Evolutionary conservation across 2,888 invertebrate genomes (phyloP).

Genomic region (Lumbricus terrestris): DNA sequence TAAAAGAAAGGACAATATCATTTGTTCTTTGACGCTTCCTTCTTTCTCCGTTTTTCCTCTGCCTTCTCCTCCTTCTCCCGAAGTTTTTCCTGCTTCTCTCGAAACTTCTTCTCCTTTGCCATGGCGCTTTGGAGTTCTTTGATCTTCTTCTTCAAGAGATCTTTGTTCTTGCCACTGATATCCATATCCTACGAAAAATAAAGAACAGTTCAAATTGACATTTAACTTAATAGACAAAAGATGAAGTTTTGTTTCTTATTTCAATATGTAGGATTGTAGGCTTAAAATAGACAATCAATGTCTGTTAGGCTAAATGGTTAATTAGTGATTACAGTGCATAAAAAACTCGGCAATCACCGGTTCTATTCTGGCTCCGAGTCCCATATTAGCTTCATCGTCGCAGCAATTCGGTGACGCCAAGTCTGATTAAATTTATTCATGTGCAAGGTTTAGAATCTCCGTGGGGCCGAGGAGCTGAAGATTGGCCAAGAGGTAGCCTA

Average conservation of each 20-base stretch:
- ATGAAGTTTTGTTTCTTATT: not conserved
- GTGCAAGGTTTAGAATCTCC: no score
- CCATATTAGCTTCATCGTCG: no score
- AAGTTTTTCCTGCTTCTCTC: not conserved
- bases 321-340: no score
- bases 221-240: not conserved
- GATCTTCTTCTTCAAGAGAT: conserved; percentile 9
- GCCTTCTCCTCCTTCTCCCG: conserved; percentile 8
- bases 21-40: not conserved
- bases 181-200: not conserved
- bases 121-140: not conserved
- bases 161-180: not conserved
- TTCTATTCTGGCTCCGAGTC: no score
- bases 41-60: not conserved
- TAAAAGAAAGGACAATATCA: not conserved
- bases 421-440: no score
- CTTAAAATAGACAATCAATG: no score
- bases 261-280: not conserved
- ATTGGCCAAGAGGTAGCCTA: no score
- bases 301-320: no score
- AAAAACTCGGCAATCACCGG: no score
- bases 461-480: no score
- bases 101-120: not conserved
- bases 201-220: not conserved
- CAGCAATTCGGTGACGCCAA: no score